Conservation (phyloP, 2,113 vertebrate genomes). For the Petrocephalus microphthalmus region DNA sequence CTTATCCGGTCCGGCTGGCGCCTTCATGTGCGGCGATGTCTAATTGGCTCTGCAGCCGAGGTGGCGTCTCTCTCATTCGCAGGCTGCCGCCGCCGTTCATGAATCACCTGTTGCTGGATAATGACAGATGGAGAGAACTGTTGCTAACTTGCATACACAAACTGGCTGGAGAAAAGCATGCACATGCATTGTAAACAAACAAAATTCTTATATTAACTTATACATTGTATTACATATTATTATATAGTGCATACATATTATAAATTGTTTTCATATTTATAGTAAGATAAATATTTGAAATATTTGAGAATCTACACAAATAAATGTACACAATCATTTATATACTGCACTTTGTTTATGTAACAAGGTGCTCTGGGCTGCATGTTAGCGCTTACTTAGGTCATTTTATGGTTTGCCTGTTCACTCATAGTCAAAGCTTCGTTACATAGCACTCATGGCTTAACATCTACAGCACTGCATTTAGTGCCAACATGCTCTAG, state of each 20-base stretch:
- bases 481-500: neutral
- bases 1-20: conserved; percentile 22
- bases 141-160: conserved; percentile 4
- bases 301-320: neutral
- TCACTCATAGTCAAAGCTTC: neutral
- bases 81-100: conserved; percentile 12
- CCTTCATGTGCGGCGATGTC: conserved; percentile 25
- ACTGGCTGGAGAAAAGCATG: neutral
- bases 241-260: neutral
- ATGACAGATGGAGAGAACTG: conserved; percentile 5
- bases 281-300: neutral
- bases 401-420: neutral
- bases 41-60: conserved; percentile 34
- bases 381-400: neutral
- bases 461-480: neutral
- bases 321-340: neutral
- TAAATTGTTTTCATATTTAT: neutral
- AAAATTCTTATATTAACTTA: neutral
- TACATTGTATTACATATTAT: neutral
- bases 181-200: neutral
- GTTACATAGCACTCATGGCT: neutral
- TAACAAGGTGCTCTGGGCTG: neutral
- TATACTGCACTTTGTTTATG: neutral
- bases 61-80: conserved; percentile 24
- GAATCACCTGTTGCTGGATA: conserved; percentile 24